Base-by-base conservation (phyloP, 1,140 invertebrate species). In the Luehdorfia chinensis region DNA sequence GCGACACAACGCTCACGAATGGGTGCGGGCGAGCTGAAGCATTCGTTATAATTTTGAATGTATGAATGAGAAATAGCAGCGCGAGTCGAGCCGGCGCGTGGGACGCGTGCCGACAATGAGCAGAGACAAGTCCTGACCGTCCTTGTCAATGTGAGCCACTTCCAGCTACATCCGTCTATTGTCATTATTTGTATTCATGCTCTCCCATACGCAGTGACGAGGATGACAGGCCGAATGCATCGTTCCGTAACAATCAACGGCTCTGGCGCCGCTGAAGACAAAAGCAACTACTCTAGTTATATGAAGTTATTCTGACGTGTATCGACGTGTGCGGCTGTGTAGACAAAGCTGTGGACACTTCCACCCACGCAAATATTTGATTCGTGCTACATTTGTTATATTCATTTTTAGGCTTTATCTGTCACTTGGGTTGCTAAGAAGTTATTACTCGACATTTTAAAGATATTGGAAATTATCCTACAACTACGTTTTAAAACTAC, bases 1-100 rank as follows among this genome's bases (percentile, higher is more conserved):
- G 62, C 72, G 66, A 73, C 66, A 71, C n/a, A n/a, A 52, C 61
- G 49, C 64, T 57, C 66, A 47, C 58, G 63, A 65, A 79, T 79
- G 80, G 76, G 77, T 71, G 78, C 74, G 80, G 76, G 75, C 81
- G 77, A 69, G 59, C 53, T 55, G 50, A 53, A 64, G 61, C 59
- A 68, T 83, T 83, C 78, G 83, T 84, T 84, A 83, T 86, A 73
- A 83, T 83, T 83, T 81, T 86, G 79, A 84, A 86, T 86, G 79
- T 84, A 86, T 86, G 83, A 86, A 86, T 86, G 79, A 84, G 78
- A 77, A 85, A 76, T 83, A 69, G 72, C 60, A 57, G 66, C 60
- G 66, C 69, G 58, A 59, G 69, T 67, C 51, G 71, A 60, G 57
- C 66, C 36, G 36, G 47, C 68, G 81, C 81, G 81, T 84, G 78